phyloP scores from a whole-genome alignment of 2,113 vertebrate genomes.

The Echinops telfairi region DNA sequence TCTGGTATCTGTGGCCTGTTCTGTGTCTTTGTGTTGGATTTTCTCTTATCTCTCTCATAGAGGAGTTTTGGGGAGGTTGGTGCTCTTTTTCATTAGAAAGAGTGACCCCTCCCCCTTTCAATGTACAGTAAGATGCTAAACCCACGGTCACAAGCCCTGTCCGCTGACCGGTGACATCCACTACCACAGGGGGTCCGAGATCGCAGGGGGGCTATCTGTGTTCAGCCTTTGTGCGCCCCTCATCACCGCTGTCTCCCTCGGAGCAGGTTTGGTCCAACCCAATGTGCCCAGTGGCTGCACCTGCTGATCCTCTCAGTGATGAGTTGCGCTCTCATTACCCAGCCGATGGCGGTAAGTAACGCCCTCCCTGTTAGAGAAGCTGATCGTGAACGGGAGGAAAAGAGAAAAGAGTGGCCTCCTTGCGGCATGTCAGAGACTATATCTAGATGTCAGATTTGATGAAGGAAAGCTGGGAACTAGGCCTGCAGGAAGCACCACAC shows the following conservation, averaged over 20 bases:
- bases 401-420: fast-evolving
- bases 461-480: not conserved
- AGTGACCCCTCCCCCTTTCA: not conserved
- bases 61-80: not conserved
- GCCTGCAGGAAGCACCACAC: not conserved
- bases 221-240: not conserved
- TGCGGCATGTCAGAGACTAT: not conserved
- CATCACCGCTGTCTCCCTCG: not conserved
- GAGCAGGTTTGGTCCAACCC: slow-evolving; percentile 86
- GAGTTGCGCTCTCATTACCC: slow-evolving; percentile 87
- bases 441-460: not conserved
- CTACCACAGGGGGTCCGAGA: fast-evolving
- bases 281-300: slow-evolving; percentile 87
- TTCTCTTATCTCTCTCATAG: not conserved
- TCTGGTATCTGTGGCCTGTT: fast-evolving
- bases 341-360: slow-evolving; percentile 87
- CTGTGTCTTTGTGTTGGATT: too few relatives aligned
- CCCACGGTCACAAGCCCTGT: fast-evolving
- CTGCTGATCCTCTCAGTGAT: slow-evolving; percentile 87
- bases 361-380: fast-evolving
- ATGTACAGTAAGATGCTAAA: fast-evolving
- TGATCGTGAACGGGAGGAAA: fast-evolving
- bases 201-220: not conserved
- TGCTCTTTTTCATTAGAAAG: not conserved
- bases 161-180: fast-evolving